Base-by-base conservation (phyloP, 2,888 invertebrate species). In the Acrocera orbiculus region DNA sequence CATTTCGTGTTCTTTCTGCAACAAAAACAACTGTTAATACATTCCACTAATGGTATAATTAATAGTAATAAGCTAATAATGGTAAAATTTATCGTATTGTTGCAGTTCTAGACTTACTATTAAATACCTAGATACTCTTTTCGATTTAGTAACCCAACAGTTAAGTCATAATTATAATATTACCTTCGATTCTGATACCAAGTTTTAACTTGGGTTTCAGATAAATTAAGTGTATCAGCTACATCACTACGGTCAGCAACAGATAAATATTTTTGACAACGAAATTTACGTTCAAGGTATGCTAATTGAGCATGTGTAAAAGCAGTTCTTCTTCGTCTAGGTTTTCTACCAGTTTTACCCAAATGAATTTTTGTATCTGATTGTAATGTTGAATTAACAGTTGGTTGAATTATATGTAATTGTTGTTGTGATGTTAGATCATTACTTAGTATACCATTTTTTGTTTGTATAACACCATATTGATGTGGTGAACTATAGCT, bases 141-240 rank as follows among this genome's bases (percentile, higher is more conserved):
- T n/a, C n/a, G n/a, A n/a, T n/a, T n/a, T n/a, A n/a, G n/a, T n/a
- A n/a, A n/a, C n/a, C n/a, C n/a, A n/a, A n/a, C n/a, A n/a, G n/a
- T n/a, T n/a, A n/a, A n/a, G n/a, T 11, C n/a, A 32, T 8, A 14
- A n/a, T n/a, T n/a, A n/a, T n/a, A n/a, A n/a, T n/a, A n/a, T 28
- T 36, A 61, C 61, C 61, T 52, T 44, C 61, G 48, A 42, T 61
- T 61, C 38, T 61, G 61, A 43, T 60, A 92, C 90, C 92, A 92
- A 2, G 92, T 92, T 63, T 92, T 92, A 33, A 92, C 89, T 54
- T 92, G 92, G 0, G 90, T 92, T 62, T 92, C 92, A 22, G 86
- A 82, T 16, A 92, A 65, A 49, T 78, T 83, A 16, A 92, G 66
- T 0, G 85, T 77, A 49, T 89, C 87, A 0, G 92, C 90, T 1